These are phyloP conservation scores for Diachasmimorpha longicaudata DNA, from an alignment of 1,140 invertebrate genomes.

Conservation along the genomic window DNA sequence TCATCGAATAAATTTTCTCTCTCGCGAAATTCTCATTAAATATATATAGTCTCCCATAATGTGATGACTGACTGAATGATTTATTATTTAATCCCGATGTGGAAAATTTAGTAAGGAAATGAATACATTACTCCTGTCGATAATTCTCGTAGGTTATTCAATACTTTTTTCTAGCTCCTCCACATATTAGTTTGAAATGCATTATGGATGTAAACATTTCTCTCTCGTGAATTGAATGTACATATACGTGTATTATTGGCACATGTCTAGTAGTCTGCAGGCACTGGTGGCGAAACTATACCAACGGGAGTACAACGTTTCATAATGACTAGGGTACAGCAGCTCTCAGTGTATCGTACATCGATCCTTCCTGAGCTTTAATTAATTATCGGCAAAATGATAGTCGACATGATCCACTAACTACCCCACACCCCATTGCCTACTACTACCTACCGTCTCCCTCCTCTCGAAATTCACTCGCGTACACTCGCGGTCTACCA, in stretches of 20 bases:
- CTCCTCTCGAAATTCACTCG: neutral
- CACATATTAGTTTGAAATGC: neutral
- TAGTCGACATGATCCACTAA: conserved; percentile 22
- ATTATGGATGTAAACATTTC: neutral
- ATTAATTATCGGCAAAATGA: conserved; percentile 51
- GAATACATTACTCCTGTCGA: too few relatives aligned
- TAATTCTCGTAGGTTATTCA: too few relatives aligned
- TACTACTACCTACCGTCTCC: neutral
- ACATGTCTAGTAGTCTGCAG: neutral
- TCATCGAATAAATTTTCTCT: too few relatives aligned
- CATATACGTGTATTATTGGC: too few relatives aligned
- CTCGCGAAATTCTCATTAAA: too few relatives aligned
- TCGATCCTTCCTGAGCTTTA: conserved; percentile 41
- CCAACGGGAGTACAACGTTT: conserved; percentile 42
- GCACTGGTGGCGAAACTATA: conserved; percentile 36
- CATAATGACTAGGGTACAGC: conserved; percentile 48
- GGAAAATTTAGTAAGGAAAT: too few relatives aligned
- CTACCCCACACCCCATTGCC: neutral
- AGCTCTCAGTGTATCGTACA: conserved; percentile 37
- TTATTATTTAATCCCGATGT: too few relatives aligned
- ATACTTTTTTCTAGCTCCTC: too few relatives aligned
- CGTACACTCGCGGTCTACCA: too few relatives aligned
- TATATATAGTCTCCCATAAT: too few relatives aligned
- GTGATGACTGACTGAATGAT: too few relatives aligned
- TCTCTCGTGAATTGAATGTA: conserved; percentile 9